A percentile compares a stretch with the other conserved stretches of the same genome.
These are phyloP conservation scores for Phaedon cochleariae DNA, from an alignment of 2,888 invertebrate species.

Conservation along the genomic window DNA sequence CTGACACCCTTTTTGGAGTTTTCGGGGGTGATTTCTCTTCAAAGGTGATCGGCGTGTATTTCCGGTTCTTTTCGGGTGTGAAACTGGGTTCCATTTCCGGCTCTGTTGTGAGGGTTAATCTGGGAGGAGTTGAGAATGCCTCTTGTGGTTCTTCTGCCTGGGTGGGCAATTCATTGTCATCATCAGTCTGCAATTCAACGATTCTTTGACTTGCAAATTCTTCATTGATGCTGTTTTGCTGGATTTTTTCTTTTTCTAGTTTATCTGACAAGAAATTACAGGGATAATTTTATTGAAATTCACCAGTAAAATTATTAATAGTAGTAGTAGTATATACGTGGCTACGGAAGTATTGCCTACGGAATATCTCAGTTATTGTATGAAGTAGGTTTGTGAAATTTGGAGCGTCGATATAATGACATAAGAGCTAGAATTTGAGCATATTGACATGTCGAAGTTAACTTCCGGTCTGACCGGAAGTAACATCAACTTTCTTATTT, in stretches of 20 bases:
- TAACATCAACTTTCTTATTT: too few species aligned
- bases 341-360: too few species aligned
- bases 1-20: constrained; percentile 56
- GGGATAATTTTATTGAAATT: not conserved
- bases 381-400: too few species aligned
- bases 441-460: too few species aligned
- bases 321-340: too few species aligned
- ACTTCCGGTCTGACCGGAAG: too few species aligned
- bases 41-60: constrained; percentile 37
- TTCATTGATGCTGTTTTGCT: not conserved
- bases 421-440: too few species aligned
- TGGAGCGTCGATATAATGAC: too few species aligned
- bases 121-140: not conserved
- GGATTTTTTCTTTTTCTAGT: not conserved
- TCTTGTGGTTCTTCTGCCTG: not conserved
- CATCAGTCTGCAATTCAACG: constrained; percentile 18
- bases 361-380: too few species aligned
- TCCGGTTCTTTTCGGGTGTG: constrained; percentile 26
- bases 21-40: constrained; percentile 35
- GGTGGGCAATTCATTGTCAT: not conserved
- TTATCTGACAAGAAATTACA: constrained; percentile 7
- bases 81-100: constrained; percentile 12
- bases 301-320: too few species aligned
- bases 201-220: constrained; percentile 17
- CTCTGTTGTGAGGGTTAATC: too few species aligned